These are phyloP conservation scores for Brachylomia viminalis DNA, from an alignment of 2,888 invertebrate genomes.

Conservation along the genomic window DNA sequence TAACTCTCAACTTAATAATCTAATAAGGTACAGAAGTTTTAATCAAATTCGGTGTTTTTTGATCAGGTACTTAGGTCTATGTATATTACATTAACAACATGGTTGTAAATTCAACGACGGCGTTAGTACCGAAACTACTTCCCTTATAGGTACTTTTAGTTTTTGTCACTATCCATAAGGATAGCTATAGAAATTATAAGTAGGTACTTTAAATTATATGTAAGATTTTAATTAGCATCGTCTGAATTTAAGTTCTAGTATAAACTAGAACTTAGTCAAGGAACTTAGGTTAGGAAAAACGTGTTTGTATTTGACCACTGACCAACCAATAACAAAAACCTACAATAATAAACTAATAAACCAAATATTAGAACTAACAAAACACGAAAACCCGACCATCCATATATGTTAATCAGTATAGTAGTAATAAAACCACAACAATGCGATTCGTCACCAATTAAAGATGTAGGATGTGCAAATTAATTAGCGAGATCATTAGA, in stretches of 20 bases:
- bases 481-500: conserved; percentile 81
- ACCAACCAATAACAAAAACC: not conserved
- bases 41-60: not conserved
- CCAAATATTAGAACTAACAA: conserved; percentile 23
- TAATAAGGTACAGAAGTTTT: not conserved
- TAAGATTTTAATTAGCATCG: too few relatives aligned
- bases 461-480: conserved; percentile 76
- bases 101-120: too few relatives aligned
- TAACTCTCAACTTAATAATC: not conserved
- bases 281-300: conserved; percentile 21
- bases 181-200: too few relatives aligned
- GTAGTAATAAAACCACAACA: conserved; percentile 68
- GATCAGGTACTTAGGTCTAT: not conserved
- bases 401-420: conserved; percentile 50
- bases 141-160: not conserved
- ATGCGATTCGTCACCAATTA: conserved; percentile 68
- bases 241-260: too few relatives aligned
- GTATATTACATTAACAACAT: not conserved
- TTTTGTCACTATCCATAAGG: not conserved
- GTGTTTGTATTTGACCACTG: not conserved
- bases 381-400: conserved; percentile 32
- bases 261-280: too few relatives aligned
- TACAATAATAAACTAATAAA: conserved; percentile 31
- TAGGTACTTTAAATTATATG: too few relatives aligned
- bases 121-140: not conserved